Evolutionary conservation across 1,140 invertebrate genomes (phyloP).

Genomic region (Epicauta chinensis): DNA sequence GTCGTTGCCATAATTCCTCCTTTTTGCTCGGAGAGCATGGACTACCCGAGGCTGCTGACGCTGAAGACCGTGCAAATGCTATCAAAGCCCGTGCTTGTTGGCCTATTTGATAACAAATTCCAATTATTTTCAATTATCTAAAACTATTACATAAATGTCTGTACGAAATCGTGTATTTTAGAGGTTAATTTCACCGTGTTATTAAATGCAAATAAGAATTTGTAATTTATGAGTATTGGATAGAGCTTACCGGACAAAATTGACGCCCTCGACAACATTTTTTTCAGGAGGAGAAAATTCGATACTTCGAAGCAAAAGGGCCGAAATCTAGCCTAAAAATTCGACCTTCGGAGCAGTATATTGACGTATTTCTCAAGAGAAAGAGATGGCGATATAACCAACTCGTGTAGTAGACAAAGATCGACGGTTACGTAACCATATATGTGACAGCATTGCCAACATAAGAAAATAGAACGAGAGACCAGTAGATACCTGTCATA

Average conservation of each 20-base stretch:
- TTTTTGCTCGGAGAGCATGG: slow-evolving; percentile 54
- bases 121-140: too few species aligned
- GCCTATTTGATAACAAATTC: slow-evolving; percentile 27
- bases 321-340: slow-evolving; percentile 1
- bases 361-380: slow-evolving; percentile 1
- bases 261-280: slow-evolving; percentile 47
- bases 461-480: background rate
- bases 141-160: slow-evolving; percentile 24
- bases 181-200: slow-evolving; percentile 28
- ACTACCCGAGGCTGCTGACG: slow-evolving; percentile 57
- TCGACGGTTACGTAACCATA: background rate
- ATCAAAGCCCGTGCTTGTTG: slow-evolving; percentile 27
- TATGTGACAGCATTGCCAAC: slow-evolving; percentile 3
- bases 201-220: slow-evolving; percentile 23
- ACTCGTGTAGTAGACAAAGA: background rate
- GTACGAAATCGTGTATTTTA: slow-evolving; percentile 49
- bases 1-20: slow-evolving; percentile 9
- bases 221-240: slow-evolving; percentile 1
- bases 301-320: too few species aligned
- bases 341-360: slow-evolving; percentile 1
- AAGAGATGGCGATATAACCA: background rate
- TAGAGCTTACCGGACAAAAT: slow-evolving; percentile 44
- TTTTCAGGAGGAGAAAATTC: too few species aligned
- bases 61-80: slow-evolving; percentile 34
- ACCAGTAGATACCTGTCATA: too few species aligned